Base-by-base conservation (phyloP, 2,888 invertebrate species). In the Deroplatys truncata region DNA sequence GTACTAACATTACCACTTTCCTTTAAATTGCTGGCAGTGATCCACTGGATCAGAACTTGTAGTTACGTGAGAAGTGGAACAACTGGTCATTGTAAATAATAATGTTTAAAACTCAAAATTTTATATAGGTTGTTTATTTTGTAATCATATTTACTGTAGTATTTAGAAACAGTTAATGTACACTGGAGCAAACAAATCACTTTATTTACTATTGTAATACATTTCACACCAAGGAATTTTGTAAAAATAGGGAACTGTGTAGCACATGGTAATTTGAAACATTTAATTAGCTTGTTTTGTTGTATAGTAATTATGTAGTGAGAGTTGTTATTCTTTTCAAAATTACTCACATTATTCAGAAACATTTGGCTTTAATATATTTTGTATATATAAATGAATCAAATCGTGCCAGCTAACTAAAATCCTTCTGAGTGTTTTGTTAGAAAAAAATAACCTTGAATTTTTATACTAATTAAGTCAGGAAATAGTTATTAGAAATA, bases 61-160 rank as follows among this genome's bases (percentile, higher is more conserved):
- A 90, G 89, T 88, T 85, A 83, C 84, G 49, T 89, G 82, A 86
- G 83, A 56, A 85, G 82, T 88, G 90, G 90, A 82, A 90, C 15
- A 31, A 86, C 88, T 90, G 88, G 85, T 90, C 87, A 85, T 28
- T 43, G 5, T 5, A 9, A 28, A 28, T 15, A n/a, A 16, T 15
- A 25, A 84, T 20, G 29, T n/a, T 84, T 29, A 5, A 28, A 84
- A 29, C 31, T 84, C 31, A 15, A 28, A 84, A 84, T 20, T 84
- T 84, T 10, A 8, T 84, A 84, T 7, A 0, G 1, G n/a, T n/a
- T 35, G 31, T 28, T n/a, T 84, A 8, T 25, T n/a, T 84, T 84
- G 15, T n/a, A 28, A n/a, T n/a, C n/a, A 86, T 86, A 25, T 49
- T 49, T 5, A 49, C 49, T 31, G 15, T 49, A 49, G 8, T 20